Evolutionary conservation across 2,113 vertebrate species (phyloP), one percentile per base, ranked within the genome.

Genomic region (Emydocephalus ijimae): DNA sequence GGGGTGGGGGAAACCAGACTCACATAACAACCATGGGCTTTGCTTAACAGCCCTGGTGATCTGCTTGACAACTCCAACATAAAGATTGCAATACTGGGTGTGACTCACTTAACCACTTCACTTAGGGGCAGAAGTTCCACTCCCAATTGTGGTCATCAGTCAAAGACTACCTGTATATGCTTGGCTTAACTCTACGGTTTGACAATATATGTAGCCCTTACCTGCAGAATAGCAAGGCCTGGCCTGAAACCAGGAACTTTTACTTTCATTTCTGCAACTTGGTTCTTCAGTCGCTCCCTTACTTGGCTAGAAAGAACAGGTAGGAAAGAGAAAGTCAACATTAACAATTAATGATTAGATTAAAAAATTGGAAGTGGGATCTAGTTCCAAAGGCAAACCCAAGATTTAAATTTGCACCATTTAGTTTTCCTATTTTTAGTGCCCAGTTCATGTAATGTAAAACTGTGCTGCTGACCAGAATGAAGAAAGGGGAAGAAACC

Each of bases 181-280:
- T 43, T 81, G 69, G 69, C 69, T 81, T 39, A 18, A 9, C 2
- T 39, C 29, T 34, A 74, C 4, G 0, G 61, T 12, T 55, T 69
- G 29, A 69, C 29, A 59, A 61, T 29, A n/a, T 69, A 45, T 1
- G 18, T 26, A 24, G 23, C 2, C 8, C 26, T 88, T 95, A 99
- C 99, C 98, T 99, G 99, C 92, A 99, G 95, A 96, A 99, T 98
- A 74, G 99, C 99, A 1, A 99, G 97, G 86, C 99, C 98, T 12
- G 99, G 99, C 92, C 93, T 97, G 96, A 99, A 99, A 93, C 98
- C 98, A 24, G 98, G 98, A 89, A 97, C 97, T 85, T 96, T 97
- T n/a, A 97, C 95, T 96, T 98, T 98, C 98, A 99, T 98, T 94
- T 98, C 97, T 91, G 94, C 81, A 64, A 99, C 98, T 94, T 99